Evolutionary conservation across 2,888 invertebrate species (phyloP).

Genomic region (Dryocosmus kuriphilus): DNA sequence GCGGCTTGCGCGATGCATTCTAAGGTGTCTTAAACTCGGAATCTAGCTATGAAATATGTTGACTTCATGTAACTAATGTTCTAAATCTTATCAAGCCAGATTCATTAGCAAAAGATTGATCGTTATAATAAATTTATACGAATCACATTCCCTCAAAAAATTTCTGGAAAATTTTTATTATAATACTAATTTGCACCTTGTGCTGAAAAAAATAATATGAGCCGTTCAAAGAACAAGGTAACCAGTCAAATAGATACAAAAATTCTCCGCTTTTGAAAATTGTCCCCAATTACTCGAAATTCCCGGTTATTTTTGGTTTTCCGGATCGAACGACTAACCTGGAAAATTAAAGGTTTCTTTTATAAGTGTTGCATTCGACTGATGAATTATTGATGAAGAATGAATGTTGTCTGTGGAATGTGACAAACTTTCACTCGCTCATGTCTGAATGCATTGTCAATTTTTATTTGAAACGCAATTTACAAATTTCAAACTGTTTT

Average conservation of each 20-base stretch:
- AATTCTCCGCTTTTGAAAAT: too few species aligned
- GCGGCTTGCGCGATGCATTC: slow-evolving; percentile 55
- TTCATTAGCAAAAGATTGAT: background rate
- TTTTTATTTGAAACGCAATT: background rate
- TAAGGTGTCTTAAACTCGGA: slow-evolving; percentile 24
- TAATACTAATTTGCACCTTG: too few species aligned
- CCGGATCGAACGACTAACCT: background rate
- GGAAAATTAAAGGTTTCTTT: background rate
- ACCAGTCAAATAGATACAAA: too few species aligned
- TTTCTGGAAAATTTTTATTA: too few species aligned
- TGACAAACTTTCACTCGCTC: background rate
- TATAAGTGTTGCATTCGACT: background rate
- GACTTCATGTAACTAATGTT: background rate
- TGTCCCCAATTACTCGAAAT: background rate
- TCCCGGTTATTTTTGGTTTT: background rate
- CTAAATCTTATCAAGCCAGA: background rate
- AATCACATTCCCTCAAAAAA: too few species aligned
- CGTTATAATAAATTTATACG: background rate
- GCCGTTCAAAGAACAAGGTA: too few species aligned
- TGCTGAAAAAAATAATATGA: too few species aligned
- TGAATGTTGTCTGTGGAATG: background rate
- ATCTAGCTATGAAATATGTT: background rate
- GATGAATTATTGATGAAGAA: background rate
- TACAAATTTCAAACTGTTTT: background rate
- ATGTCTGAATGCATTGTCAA: background rate